Conservation (phyloP, 2,888 invertebrate species). For the Pollenia griseotomentosa region DNA sequence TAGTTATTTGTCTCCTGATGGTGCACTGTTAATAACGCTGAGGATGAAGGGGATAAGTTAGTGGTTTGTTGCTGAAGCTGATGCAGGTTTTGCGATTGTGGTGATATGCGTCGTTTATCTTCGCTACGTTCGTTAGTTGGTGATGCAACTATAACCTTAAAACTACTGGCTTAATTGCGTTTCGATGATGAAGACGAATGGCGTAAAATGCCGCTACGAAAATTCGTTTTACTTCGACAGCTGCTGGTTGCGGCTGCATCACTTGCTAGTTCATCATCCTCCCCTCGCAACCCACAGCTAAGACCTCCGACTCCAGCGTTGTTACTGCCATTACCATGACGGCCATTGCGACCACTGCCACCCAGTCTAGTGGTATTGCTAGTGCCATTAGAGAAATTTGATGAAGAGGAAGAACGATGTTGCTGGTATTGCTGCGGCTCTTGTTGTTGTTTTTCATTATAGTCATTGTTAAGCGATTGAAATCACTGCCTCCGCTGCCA, state of each 20-base stretch:
- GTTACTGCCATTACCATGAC: constrained; percentile 40
- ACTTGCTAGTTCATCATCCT: constrained; percentile 27
- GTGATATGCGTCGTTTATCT: constrained; percentile 69
- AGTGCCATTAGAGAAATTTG: constrained; percentile 74
- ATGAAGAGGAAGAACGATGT: constrained; percentile 68
- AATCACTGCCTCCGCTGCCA: constrained; percentile 74
- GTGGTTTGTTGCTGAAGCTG: constrained; percentile 50
- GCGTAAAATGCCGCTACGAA: constrained; percentile 78
- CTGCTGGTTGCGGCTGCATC: constrained; percentile 65
- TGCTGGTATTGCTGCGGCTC: constrained; percentile 65
- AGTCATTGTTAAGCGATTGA: constrained; percentile 79
- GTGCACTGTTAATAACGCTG: constrained; percentile 52
- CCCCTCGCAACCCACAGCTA: background rate
- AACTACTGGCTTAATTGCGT: constrained; percentile 75
- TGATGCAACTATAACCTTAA: constrained; percentile 77
- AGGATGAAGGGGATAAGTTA: constrained; percentile 41
- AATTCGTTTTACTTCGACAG: constrained; percentile 76
- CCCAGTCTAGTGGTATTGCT: constrained; percentile 56
- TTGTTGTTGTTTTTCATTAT: constrained; percentile 69
- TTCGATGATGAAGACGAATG: constrained; percentile 78
- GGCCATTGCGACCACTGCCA: constrained; percentile 20
- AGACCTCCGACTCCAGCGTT: background rate
- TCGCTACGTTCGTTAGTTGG: constrained; percentile 64
- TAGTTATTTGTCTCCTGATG: constrained; percentile 75
- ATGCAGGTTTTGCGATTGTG: constrained; percentile 54